Base-by-base conservation (phyloP, 2,888 invertebrate genomes). In the Drosophila fulvimacula region DNA sequence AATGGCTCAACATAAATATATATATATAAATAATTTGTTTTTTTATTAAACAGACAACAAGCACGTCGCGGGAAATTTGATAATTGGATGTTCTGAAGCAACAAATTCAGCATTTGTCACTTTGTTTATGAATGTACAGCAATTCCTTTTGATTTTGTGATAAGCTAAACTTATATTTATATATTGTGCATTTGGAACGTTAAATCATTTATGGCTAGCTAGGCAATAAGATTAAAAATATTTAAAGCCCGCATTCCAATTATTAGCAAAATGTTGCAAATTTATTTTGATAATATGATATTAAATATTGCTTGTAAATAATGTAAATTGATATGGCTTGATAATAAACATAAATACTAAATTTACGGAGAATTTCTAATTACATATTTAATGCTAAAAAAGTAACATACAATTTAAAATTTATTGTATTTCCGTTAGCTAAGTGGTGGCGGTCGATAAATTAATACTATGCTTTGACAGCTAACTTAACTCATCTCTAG, bases 71-170 rank as follows among this genome's bases (percentile, higher is more conserved):
- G 91, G 81, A 91, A 91, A 78, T 90, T 91, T 78, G 91, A 91
- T 81, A 91, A 91, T 90, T 91, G 91, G 91, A 91, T 90, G 91
- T 91, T 91, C 82, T 91, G 85, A 88, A 69, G 63, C 59, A 73
- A 62, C 63, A 62, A 59, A 46, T 59, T 46, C 38, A 38, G 34
- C 24, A 64, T 42, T 46, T 48, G 15, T n/a, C 56, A 60, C 48
- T 60, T 41, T 62, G 21, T 30, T 48, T 51, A 19, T 21, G 32
- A 65, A 64, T 84, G 87, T 82, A 81, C 81, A 87, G 68, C 59
- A 49, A 60, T 75, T 71, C 68, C 63, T 65, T 65, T 71, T 75
- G 24, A 56, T 75, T 88, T 83, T 83, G 88, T 83, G 82, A 83
- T 88, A 84, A 80, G 65, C 70, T 80, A 66, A 69, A 60, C 56